phyloP scores from a whole-genome alignment of 2,888 invertebrate species.

The Philopedon plagiatum region DNA sequence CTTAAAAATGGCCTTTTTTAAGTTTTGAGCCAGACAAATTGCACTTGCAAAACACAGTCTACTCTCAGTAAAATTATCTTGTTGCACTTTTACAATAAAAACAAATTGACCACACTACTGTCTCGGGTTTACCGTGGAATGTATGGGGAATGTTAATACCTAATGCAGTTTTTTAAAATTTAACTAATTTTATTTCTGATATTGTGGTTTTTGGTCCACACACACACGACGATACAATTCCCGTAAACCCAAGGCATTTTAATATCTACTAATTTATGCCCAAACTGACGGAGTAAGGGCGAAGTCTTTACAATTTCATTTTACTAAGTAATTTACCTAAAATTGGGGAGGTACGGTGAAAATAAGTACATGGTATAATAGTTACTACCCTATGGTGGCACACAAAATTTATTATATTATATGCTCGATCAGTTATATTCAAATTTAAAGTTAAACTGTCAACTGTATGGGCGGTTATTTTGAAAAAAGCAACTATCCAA shows the following conservation, averaged over 20 bases:
- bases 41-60: too few relatives aligned
- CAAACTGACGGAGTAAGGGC: conserved; percentile 31
- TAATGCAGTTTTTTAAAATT: conserved; percentile 10
- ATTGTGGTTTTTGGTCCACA: conserved; percentile 64
- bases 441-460: too few relatives aligned
- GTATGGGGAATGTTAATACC: conserved; percentile 61
- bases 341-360: too few relatives aligned
- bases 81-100: not conserved
- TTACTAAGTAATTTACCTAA: not conserved
- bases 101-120: conserved; percentile 32
- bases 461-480: too few relatives aligned
- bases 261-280: conserved; percentile 19
- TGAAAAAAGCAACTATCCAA: too few relatives aligned
- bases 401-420: too few relatives aligned
- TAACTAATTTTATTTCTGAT: conserved; percentile 50
- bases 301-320: conserved; percentile 32
- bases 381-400: too few relatives aligned
- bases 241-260: conserved; percentile 58
- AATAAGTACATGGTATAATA: too few relatives aligned
- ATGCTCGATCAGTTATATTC: too few relatives aligned
- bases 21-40: too few relatives aligned
- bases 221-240: conserved; percentile 57
- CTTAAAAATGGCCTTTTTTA: too few relatives aligned
- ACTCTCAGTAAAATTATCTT: not conserved
- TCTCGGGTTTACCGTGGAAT: conserved; percentile 62